Percentiles rank a stretch among this genome's conserved stretches.
These are phyloP conservation scores for Xiphorhynchus elegans DNA, from an alignment of 2,113 vertebrate genomes.

Conservation along the genomic window DNA sequence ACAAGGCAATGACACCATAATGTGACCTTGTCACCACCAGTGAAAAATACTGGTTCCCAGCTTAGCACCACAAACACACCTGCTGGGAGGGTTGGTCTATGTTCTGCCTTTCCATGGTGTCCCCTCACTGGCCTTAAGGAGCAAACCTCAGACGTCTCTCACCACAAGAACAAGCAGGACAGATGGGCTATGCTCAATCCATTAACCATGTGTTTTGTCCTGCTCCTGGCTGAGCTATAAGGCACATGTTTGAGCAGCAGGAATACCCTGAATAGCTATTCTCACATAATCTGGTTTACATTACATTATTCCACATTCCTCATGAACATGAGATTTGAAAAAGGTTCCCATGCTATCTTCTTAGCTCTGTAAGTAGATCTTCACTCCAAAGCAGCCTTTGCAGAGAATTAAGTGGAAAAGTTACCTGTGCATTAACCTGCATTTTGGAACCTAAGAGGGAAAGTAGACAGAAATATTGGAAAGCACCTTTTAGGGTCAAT, in stretches of 20 bases:
- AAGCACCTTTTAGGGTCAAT: accelerated
- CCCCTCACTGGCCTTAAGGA: neutral
- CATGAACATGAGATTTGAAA: neutral
- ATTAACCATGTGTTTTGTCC: neutral
- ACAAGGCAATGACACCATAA: neutral
- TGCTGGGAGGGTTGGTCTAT: neutral
- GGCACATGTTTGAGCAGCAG: neutral
- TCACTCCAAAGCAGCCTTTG: neutral
- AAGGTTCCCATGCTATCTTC: neutral
- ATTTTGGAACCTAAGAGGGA: neutral
- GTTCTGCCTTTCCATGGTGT: neutral
- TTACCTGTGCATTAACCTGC: neutral
- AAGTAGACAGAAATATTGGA: neutral
- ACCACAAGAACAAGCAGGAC: neutral
- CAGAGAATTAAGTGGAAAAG: neutral
- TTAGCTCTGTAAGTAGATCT: neutral
- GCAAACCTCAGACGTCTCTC: neutral
- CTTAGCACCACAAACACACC: neutral
- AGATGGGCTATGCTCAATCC: neutral
- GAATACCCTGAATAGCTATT: neutral
- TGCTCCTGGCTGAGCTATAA: neutral
- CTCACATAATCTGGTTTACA: neutral
- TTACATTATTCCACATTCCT: neutral
- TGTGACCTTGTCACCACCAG: neutral
- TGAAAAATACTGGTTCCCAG: neutral